Conservation (phyloP, 2,797 vertebrate species). For the Limosa lapponica region DNA sequence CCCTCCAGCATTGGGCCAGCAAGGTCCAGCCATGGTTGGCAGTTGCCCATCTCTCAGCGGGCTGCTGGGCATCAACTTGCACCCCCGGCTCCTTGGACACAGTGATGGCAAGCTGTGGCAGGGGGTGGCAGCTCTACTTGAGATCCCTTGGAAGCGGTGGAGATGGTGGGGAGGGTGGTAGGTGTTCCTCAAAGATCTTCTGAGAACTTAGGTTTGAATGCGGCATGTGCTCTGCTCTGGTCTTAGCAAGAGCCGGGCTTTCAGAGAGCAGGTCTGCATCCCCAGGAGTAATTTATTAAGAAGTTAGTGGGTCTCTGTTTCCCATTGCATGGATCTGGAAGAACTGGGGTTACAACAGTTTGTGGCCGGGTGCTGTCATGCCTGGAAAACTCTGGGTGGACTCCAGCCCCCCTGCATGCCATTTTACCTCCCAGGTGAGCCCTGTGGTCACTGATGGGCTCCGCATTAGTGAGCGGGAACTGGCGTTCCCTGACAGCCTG, state of each 20-base stretch:
- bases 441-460: not conserved
- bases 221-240: not conserved
- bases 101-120: not conserved
- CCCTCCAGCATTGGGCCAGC: not conserved
- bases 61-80: not conserved
- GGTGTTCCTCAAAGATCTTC: not conserved
- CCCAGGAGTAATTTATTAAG: not conserved
- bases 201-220: not conserved
- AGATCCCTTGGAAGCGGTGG: not conserved
- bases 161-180: not conserved
- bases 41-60: not conserved
- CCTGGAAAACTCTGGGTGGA: not conserved
- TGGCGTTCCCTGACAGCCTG: not conserved
- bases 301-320: not conserved
- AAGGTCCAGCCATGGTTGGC: not conserved
- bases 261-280: not conserved
- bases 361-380: rapidly evolving
- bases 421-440: not conserved
- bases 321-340: not conserved
- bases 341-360: not conserved
- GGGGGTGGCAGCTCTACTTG: not conserved
- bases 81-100: not conserved
- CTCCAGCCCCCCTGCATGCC: not conserved
- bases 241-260: not conserved
- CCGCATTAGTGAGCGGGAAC: rapidly evolving